Base-by-base conservation (phyloP, 2,888 invertebrate species). In the Silvanus unidentatus region DNA sequence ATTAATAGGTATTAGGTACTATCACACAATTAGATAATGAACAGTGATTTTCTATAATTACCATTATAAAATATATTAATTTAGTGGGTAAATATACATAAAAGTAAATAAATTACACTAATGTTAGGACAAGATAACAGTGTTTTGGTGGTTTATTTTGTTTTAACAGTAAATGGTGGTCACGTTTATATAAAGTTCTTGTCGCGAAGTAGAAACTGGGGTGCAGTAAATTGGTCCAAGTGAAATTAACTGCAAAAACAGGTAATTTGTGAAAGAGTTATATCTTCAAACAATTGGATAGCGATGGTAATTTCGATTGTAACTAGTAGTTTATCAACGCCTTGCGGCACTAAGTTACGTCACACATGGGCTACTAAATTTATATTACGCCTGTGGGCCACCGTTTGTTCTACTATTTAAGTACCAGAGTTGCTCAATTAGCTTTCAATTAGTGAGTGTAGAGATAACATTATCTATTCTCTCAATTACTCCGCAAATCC, bases 341-440 rank as follows among this genome's bases (percentile, higher is more conserved):
- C 66, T 53, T 47, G 49, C 57, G 68, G 62, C 62, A 55, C 57
- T 62, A 63, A 65, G 62, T 65, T 66, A 63, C 58, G 62, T 61
- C 65, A 68, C 64, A 66, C 64, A 62, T 66, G 59, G 60, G 49
- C 55, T 52, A 59, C 60, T 63, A 66, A 66, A 69, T 69, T 66
- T 66, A 63, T 65, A 65, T 67, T 66, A 63, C 58, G 63, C 65
- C 65, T 53, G 49, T 52, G 60, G 65, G 61, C 55, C 51, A 57
- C 53, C 56, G 60, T 60, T 66, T 63, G 63, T 66, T 65, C 62
- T 55, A 62, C 62, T 56, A 10, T 48, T 60, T 68, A 70, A 71
- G 68, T 68, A 68, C 68, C 63, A 55, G 62, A 68, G 66, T 70
- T 68, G 64, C 62, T 64, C 70, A 69, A 72, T 72, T 72, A 71